These are phyloP conservation scores for Arctocebus calabarensis DNA, from an alignment of 2,797 vertebrate species.

Conservation along the genomic window DNA sequence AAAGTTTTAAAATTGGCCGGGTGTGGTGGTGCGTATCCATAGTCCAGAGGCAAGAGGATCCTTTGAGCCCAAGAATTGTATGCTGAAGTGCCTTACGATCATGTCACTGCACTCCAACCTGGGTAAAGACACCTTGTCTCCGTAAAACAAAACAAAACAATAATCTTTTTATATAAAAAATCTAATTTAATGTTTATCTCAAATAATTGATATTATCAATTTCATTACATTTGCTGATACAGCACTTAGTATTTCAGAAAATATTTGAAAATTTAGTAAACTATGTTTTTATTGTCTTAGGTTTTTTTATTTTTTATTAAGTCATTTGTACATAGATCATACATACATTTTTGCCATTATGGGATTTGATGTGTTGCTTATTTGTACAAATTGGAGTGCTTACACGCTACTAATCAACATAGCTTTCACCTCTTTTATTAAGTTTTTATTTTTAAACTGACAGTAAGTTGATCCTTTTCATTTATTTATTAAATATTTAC, in stretches of 20 bases:
- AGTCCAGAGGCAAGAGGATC: not conserved
- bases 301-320: no score
- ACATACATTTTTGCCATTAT: no score
- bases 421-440: no score
- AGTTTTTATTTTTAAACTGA: no score
- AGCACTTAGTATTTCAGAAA: not conserved
- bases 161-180: constrained; percentile 6
- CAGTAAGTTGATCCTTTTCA: no score
- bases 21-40: not conserved
- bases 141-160: not conserved
- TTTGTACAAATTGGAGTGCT: no score
- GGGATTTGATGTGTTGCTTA: no score
- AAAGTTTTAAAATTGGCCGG: not conserved
- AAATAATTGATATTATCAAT: not conserved
- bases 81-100: not conserved
- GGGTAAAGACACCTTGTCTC: not conserved
- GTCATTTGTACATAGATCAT: no score
- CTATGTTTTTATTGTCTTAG: not conserved
- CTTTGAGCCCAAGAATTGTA: not conserved
- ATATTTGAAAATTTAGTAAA: not conserved
- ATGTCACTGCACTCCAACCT: not conserved
- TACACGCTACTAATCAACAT: no score
- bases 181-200: not conserved
- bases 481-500: not conserved
- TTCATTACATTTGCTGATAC: not conserved